These are phyloP conservation scores for Macrocentrus cingulum DNA, from an alignment of 1,140 invertebrate genomes.

Conservation along the genomic window DNA sequence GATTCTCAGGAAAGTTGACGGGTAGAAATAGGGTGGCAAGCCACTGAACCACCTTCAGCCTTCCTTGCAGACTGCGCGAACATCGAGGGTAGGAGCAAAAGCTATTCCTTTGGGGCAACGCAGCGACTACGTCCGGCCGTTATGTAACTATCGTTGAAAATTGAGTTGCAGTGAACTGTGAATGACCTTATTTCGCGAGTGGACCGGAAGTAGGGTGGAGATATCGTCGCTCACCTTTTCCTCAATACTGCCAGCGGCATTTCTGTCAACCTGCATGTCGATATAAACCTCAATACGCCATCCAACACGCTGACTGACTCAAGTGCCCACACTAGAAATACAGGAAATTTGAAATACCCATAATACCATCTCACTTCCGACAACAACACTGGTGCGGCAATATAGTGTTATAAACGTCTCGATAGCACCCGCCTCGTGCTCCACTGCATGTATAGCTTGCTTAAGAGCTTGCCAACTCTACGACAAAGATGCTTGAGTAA, in stretches of 20 bases:
- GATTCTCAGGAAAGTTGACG: conserved; percentile 11
- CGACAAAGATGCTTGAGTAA: conserved; percentile 18
- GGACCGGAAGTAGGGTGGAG: too few relatives aligned
- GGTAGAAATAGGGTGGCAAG: neutral
- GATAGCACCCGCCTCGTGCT: too few relatives aligned
- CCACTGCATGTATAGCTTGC: too few relatives aligned
- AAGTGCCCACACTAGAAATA: too few relatives aligned
- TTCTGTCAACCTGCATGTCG: neutral
- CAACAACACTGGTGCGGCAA: neutral
- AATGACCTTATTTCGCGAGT: conserved; percentile 40
- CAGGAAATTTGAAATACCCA: conserved; percentile 1
- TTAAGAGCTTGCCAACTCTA: too few relatives aligned
- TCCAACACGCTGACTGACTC: too few relatives aligned
- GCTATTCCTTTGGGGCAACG: conserved; percentile 27
- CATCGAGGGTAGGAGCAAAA: neutral
- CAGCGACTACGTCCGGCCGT: conserved; percentile 21
- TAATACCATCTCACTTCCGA: conserved; percentile 4
- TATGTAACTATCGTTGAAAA: conserved; percentile 43
- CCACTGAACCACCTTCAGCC: neutral
- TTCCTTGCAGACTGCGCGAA: neutral
- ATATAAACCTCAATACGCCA: too few relatives aligned
- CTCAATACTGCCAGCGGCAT: neutral
- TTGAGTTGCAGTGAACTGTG: conserved; percentile 45
- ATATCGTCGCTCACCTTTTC: too few relatives aligned
- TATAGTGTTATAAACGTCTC: too few relatives aligned